These are phyloP conservation scores for Pherbina coryleti DNA, from an alignment of 2,888 invertebrate genomes.

Conservation along the genomic window DNA sequence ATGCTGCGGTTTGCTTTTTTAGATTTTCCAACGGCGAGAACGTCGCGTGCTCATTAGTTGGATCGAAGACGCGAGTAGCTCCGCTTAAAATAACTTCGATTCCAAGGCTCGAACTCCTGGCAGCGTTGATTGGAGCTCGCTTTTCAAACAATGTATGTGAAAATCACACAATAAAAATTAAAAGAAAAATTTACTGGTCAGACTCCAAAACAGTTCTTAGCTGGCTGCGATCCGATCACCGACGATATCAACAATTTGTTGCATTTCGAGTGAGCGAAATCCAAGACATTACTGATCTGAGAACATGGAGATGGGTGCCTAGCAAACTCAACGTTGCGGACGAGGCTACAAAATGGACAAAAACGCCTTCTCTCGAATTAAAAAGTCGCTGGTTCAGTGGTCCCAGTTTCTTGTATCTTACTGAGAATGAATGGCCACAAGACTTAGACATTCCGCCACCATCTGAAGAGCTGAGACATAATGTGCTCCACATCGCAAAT, in stretches of 20 bases:
- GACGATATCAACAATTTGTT: constrained; percentile 38
- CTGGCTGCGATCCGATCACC: constrained; percentile 47
- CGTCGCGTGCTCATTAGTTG: constrained; percentile 27
- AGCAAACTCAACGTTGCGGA: constrained; percentile 40
- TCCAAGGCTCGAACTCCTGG: constrained; percentile 42
- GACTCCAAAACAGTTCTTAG: constrained; percentile 52
- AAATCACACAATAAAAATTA: constrained; percentile 39
- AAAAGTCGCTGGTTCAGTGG: constrained; percentile 31
- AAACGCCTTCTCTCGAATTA: background rate
- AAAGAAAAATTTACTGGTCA: constrained; percentile 48
- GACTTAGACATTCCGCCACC: constrained; percentile 5
- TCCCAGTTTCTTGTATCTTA: constrained; percentile 22
- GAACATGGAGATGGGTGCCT: constrained; percentile 33
- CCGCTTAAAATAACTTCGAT: constrained; percentile 44
- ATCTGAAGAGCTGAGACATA: constrained; percentile 1
- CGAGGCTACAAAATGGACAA: constrained; percentile 37
- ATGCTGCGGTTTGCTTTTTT: background rate
- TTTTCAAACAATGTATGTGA: constrained; percentile 40
- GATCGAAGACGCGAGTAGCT: constrained; percentile 42
- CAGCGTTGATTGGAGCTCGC: constrained; percentile 43
- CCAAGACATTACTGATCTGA: constrained; percentile 7
- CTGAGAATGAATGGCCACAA: constrained; percentile 17
- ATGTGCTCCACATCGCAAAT: background rate
- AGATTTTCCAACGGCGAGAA: background rate
- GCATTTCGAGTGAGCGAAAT: constrained; percentile 37